Evolutionary conservation across 2,797 vertebrate genomes (phyloP), one percentile per base, ranked within the genome.

Genomic region (Hephaestus fuliginosus): DNA sequence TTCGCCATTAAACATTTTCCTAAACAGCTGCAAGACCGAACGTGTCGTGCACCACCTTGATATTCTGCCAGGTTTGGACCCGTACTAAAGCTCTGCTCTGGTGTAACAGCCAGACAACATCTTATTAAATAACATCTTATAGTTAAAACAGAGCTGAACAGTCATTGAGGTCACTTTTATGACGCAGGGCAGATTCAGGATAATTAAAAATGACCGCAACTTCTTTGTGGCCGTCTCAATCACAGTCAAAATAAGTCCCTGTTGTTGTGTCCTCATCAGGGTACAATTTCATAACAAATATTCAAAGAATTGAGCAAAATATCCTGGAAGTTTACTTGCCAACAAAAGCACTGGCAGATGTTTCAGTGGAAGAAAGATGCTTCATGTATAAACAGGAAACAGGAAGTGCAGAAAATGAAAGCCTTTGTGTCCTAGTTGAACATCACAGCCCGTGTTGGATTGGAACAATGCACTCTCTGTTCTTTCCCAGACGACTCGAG

Each of bases 401-500:
- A 22, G 36, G 20, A 39, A 56, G 56, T 39, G 56, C 60, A 44
- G 63, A 48, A 55, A 46, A 58, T 62, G 68, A 74, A 66, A 74
- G 66, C n/a, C 43, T 49, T 58, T 74, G 63, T 80, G 56, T 46
- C 48, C 41, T 46, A 69, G 64, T 52, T 22, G 52, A 71, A 71
- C 52, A n/a, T 56, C 36, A 67, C 56, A 72, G 78, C 64, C 43
- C 3, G 12, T 53, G 60, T 62, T 41, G 11, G 44, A 66, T 10
- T 22, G 22, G 58, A 36, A 84, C 81, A 68, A 49, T 48, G 73
- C 69, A 4, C 12, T 33, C 61, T 83, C 70, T 78, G 56, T 80
- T 76, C 58, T 52, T n/a, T 58, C 62, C 13, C 39, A 52, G 58
- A 69, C 56, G 15, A 17, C 49, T 13, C 1, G 3, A 13, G 70